Evolutionary conservation across 2,888 invertebrate species (phyloP), one percentile per base, ranked within the genome.

Genomic region (Charanyca ferruginea): DNA sequence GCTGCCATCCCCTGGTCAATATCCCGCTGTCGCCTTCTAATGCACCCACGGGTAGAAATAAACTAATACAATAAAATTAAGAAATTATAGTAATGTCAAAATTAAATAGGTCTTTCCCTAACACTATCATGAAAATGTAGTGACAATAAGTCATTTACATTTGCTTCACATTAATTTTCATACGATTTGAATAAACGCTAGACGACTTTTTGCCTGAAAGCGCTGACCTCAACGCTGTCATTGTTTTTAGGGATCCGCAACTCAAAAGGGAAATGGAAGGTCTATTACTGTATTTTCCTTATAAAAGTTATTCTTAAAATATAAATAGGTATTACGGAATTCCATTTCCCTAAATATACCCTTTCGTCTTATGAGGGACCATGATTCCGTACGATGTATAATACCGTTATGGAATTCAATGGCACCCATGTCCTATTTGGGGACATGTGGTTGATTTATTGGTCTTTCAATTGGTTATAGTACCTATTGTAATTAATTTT

Each of bases 171-270:
- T 72, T 59, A 45, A 71, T 66, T 69, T 73, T 66, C 38, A 42
- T 28, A 45, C 58, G 18, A 68, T 73, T 74, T 63, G 54, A 69
- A 73, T 75, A 59, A 47, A 69, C 8, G 38, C 58, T 59, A 59
- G 73, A 64, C 64, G 35, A 35, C 59, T 69, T 73, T 75, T 75
- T 73, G 75, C 38, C 42, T 20, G 45, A 58, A 68, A 73, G 8
- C 22, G 48, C 69, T 74, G 69, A 74, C 52, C 53, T 68, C 62
- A 49, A 38, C 44, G 42, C 42, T 47, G 72, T 57, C 72, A 57
- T 47, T 73, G 54, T 67, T 72, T 72, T 72, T 54, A 59, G 41
- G 68, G 28, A 38, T 61, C 28, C 16, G 23, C 13, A n/a, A 0
- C 5, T 18, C 8, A 41, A 32, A 53, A 16, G 49, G 28, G 22